phyloP scores from a whole-genome alignment of 2,113 vertebrate species.

The Fukomys damarensis region DNA sequence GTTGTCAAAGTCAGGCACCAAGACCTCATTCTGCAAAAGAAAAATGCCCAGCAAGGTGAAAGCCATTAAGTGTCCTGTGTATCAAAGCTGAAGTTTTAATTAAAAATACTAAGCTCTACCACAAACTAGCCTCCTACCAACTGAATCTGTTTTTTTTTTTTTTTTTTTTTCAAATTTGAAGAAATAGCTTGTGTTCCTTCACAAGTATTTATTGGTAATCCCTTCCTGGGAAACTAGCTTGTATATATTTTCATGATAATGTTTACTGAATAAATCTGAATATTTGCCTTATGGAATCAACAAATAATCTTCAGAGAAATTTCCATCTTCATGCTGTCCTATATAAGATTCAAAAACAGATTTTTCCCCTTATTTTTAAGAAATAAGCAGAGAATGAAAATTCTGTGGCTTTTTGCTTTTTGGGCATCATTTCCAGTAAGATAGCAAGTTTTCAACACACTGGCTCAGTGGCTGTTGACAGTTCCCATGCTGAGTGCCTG shows the following conservation, averaged over 20 bases:
- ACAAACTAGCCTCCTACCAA: background rate
- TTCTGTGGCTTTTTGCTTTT: slow-evolving; percentile 21
- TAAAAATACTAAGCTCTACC: background rate
- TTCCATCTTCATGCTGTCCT: slow-evolving; percentile 45
- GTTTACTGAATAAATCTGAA: slow-evolving; percentile 58
- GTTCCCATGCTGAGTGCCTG: background rate
- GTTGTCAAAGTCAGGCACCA: background rate
- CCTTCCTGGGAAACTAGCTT: background rate
- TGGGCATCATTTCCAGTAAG: slow-evolving; percentile 54
- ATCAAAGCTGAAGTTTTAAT: background rate
- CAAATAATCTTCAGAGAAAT: slow-evolving; percentile 52
- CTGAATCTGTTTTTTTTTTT: background rate
- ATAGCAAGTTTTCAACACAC: slow-evolving; percentile 57
- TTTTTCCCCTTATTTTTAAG: slow-evolving; percentile 39
- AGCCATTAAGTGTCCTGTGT: background rate
- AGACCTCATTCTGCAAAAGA: background rate
- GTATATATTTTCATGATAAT: slow-evolving; percentile 54
- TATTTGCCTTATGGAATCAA: slow-evolving; percentile 58
- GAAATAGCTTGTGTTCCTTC: slow-evolving; percentile 1
- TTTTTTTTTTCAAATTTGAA: background rate
- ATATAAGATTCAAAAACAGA: slow-evolving; percentile 9
- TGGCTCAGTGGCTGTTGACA: slow-evolving; percentile 47
- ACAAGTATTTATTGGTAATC: slow-evolving; percentile 3
- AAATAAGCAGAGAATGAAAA: slow-evolving; percentile 47
- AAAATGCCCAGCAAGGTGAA: background rate